These are phyloP conservation scores for Silurus asotus DNA, from an alignment of 2,113 vertebrate genomes.

Conservation along the genomic window DNA sequence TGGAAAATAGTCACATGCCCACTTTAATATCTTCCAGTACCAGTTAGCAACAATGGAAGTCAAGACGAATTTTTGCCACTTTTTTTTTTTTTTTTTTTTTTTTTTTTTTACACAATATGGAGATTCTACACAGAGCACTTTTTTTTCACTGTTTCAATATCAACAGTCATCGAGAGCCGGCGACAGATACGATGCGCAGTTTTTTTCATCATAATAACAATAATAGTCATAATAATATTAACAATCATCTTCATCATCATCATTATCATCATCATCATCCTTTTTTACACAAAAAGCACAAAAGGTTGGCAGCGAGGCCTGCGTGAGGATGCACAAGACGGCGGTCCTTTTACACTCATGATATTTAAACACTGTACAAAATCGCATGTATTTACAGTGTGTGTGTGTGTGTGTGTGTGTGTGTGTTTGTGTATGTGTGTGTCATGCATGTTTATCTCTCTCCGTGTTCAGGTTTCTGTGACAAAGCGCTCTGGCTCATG, in stretches of 20 bases:
- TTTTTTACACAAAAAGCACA: slow-evolving; percentile 76
- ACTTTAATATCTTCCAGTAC: slow-evolving; percentile 60
- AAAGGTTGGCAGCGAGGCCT: slow-evolving; percentile 81
- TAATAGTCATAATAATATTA: slow-evolving; percentile 67
- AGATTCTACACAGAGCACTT: slow-evolving; percentile 71
- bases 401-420: slow-evolving; percentile 67
- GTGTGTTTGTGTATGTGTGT: slow-evolving; percentile 58
- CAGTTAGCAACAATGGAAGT: slow-evolving; percentile 61
- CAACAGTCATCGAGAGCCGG: slow-evolving; percentile 75
- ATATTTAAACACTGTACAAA: slow-evolving; percentile 84
- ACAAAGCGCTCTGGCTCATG: slow-evolving; percentile 66
- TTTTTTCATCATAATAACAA: slow-evolving; percentile 63
- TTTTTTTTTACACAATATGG: slow-evolving; percentile 72
- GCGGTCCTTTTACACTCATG: slow-evolving; percentile 72
- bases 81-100: slow-evolving; percentile 54
- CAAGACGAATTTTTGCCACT: slow-evolving; percentile 58
- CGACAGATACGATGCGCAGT: slow-evolving; percentile 70
- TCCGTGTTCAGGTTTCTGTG: slow-evolving; percentile 58
- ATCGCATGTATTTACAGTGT: slow-evolving; percentile 87
- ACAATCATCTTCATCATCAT: slow-evolving; percentile 67
- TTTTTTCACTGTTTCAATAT: slow-evolving; percentile 65
- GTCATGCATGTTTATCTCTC: slow-evolving; percentile 63
- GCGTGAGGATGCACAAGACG: slow-evolving; percentile 75
- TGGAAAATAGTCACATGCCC: slow-evolving; percentile 63
- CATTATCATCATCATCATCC: slow-evolving; percentile 69